Evolutionary conservation across 2,888 invertebrate species (phyloP), one percentile per base, ranked within the genome.

Genomic region (Eupithecia inturbata): DNA sequence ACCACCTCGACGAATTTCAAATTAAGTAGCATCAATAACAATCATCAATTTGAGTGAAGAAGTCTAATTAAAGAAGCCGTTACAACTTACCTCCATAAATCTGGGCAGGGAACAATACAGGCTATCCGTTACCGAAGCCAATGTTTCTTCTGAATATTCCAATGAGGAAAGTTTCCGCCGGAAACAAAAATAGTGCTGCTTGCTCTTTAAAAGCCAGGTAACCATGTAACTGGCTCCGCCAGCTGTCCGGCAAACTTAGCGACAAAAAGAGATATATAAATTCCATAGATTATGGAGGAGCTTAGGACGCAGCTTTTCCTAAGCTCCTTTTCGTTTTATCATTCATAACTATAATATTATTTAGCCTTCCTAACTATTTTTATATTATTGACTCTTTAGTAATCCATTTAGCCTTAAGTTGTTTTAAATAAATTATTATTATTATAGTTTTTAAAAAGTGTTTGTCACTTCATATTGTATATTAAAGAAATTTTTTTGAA

Each of bases 21-120:
- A 91, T 92, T 88, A 88, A 89, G 87, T 87, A 86, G 89, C 91
- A 92, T 92, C 92, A 92, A 90, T 90, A 91, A 92, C 92, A 92
- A 92, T 92, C 91, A 92, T 93, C 91, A 93, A 93, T 92, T 93
- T 92, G 90, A 91, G 88, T 91, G 88, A 92, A 92, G 91, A 92
- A 92, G 90, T 93, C 89, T 94, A 93, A 94, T 94, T 93, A 92
- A 93, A 93, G 93, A 93, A 93, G 92, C 92, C 92, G 91, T 93
- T 92, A 93, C 92, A 93, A 94, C 93, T 94, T 92, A 91, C 93
- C 92, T 91, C 93, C 92, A 94, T 94, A 94, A 94, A 94, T 94
- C 93, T 92, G 92, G 87, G 84, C 86, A 84, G 87, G 86, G 89
- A 92, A 93, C 93, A 94, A 93, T 93, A 93, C 91, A 88, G 86